Evolutionary conservation across 2,888 invertebrate species (phyloP).

Genomic region (Choreutis nemorana): DNA sequence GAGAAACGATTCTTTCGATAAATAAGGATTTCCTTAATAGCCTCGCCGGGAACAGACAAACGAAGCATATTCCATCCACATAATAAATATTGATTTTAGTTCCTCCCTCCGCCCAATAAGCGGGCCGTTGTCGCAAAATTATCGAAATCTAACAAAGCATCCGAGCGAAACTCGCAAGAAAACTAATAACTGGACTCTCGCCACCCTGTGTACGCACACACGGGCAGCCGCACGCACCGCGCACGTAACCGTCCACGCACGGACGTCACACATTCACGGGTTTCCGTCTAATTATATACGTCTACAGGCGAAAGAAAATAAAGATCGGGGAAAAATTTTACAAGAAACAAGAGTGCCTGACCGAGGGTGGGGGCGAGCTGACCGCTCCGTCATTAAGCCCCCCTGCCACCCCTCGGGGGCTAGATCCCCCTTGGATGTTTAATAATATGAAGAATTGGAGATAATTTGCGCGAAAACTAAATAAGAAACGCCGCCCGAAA

Average conservation of each 20-base stretch:
- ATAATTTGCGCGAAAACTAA: conserved; percentile 68
- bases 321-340: conserved; percentile 67
- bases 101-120: conserved; percentile 15
- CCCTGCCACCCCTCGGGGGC: conserved; percentile 24
- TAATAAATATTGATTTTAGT: conserved; percentile 8
- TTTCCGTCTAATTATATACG: conserved; percentile 58
- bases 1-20: conserved; percentile 8
- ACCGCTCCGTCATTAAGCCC: conserved; percentile 61
- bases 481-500: conserved; percentile 64
- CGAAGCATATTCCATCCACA: conserved; percentile 9
- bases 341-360: conserved; percentile 61
- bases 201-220: conserved; percentile 16
- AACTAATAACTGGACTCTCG: conserved; percentile 59
- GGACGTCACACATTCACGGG: conserved; percentile 14
- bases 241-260: conserved; percentile 17
- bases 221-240: conserved; percentile 19
- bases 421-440: conserved; percentile 61
- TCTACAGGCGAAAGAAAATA: conserved; percentile 55
- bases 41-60: background rate
- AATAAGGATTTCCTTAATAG: conserved; percentile 9
- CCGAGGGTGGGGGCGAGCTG: conserved; percentile 42
- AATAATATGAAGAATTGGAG: conserved; percentile 68
- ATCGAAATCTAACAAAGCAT: conserved; percentile 66
- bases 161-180: conserved; percentile 55
- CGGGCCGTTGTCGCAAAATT: conserved; percentile 51